These are phyloP conservation scores for Leptinotarsa rubiginosa DNA, from an alignment of 2,888 invertebrate species.

Conservation along the genomic window DNA sequence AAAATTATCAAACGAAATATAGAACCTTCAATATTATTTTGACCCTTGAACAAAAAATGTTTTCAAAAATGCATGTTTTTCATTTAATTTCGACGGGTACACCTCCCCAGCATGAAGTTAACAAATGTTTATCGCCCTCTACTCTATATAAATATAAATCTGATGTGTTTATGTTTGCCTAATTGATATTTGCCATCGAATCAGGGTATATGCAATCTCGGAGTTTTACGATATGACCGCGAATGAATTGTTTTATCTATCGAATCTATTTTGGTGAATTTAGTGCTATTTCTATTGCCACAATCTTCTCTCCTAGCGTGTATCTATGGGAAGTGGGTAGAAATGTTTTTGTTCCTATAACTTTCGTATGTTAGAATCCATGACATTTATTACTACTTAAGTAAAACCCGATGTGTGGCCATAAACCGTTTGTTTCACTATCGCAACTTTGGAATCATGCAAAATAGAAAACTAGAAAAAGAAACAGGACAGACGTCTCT, in stretches of 20 bases:
- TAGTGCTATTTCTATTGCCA: neutral
- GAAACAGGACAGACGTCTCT: neutral
- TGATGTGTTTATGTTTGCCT: neutral
- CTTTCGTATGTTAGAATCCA: neutral
- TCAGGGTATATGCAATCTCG: constrained; percentile 2
- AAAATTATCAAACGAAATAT: too few species aligned
- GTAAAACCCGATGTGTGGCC: constrained; percentile 8
- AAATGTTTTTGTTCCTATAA: constrained; percentile 13
- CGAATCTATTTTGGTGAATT: constrained; percentile 17
- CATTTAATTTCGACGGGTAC: too few species aligned
- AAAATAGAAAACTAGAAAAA: neutral
- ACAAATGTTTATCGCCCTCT: neutral
- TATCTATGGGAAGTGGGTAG: neutral
- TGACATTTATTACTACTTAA: constrained; percentile 14
- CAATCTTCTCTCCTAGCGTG: neutral
- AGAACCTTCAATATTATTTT: too few species aligned
- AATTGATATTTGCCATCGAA: constrained; percentile 8
- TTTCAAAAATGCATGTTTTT: too few species aligned
- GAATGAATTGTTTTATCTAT: constrained; percentile 18
- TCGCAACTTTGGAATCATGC: neutral
- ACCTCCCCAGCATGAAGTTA: too few species aligned
- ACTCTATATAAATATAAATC: neutral
- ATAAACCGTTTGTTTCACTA: neutral
- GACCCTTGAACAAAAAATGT: too few species aligned
- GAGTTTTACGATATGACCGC: constrained; percentile 10